A percentile compares a stretch with the other conserved stretches of the same genome.
Evolutionary conservation across 1,140 invertebrate genomes (phyloP).

Genomic region (Latrodectus geometricus): DNA sequence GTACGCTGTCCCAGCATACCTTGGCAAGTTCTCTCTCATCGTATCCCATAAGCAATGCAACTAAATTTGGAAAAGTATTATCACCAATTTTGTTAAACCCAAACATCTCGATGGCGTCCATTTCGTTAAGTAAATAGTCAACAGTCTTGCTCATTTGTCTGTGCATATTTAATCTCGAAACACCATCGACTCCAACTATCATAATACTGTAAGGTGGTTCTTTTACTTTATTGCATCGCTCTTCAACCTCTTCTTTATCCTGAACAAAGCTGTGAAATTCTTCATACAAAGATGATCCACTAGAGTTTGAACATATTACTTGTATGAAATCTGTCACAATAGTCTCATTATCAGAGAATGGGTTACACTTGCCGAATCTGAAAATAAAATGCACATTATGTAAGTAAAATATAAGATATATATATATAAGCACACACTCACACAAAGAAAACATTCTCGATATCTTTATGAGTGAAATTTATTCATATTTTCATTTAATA

Average conservation of each 20-base stretch:
- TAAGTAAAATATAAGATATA: not conserved
- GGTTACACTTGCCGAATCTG: slow-evolving; percentile 4
- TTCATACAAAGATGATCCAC: slow-evolving; percentile 26
- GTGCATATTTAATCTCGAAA: slow-evolving; percentile 74
- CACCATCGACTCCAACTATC: slow-evolving; percentile 73
- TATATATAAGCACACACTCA: too few relatives aligned
- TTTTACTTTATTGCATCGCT: slow-evolving; percentile 15
- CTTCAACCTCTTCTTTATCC: slow-evolving; percentile 45
- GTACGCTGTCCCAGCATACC: slow-evolving; percentile 17
- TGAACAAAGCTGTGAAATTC: slow-evolving; percentile 59
- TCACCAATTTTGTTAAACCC: slow-evolving; percentile 71
- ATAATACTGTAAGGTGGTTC: slow-evolving; percentile 67
- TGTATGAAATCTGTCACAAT: slow-evolving; percentile 51
- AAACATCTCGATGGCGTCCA: slow-evolving; percentile 68
- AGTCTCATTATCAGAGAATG: not conserved
- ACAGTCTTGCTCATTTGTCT: slow-evolving; percentile 73
- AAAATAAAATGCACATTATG: not conserved
- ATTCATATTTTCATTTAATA: too few relatives aligned
- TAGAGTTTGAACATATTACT: slow-evolving; percentile 8
- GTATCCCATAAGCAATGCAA: slow-evolving; percentile 68
- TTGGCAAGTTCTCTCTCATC: slow-evolving; percentile 45
- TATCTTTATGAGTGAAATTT: too few relatives aligned
- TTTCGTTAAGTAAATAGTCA: slow-evolving; percentile 68
- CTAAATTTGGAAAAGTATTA: slow-evolving; percentile 71
- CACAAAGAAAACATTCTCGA: too few relatives aligned